Base-by-base conservation (phyloP, 2,113 vertebrate species). In the Hippocampus barbouri region DNA sequence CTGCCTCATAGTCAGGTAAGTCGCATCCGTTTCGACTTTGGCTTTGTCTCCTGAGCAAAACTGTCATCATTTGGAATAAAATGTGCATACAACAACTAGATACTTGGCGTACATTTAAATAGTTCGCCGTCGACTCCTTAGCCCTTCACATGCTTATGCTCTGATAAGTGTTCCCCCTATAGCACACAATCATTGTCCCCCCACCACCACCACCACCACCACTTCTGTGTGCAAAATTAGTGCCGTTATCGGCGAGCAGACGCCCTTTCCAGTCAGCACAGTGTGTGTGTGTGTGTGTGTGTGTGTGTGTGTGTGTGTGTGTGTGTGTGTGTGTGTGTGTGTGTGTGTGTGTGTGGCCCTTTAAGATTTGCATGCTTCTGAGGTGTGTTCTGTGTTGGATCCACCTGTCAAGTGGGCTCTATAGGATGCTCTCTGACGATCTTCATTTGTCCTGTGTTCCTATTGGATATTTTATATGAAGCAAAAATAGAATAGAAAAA, bases 171-270 rank as follows among this genome's bases (percentile, higher is more conserved):
- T 69, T 71, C 49, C 45, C 77, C 7, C 2, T 15, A 34, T 61
- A 61, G 59, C 9, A 78, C 71, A 64, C 63, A 56, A 74, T 66
- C 71, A 12, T 74, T 27, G 27, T 20, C 27, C 11, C 77, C 34
- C 34, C 34, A n/a, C n/a, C n/a, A n/a, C n/a, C n/a, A n/a, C 25
- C 25, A 25, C 25, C 25, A 25, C 25, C 80, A 0, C 5, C 80
- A 83, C 63, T 76, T 38, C 80, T 76, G n/a, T 65, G 75, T 79
- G 81, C 87, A 87, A 79, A 88, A 90, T 89, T 89, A 87, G 75
- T 77, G 69, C 51, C 30, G 53, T 79, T 83, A 80, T 88, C 86
- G 77, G 71, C 70, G 43, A 74, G 69, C 75, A 71, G 77, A 73
- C 76, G 69, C 69, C 77, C 63, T 56, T 11, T 30, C 68, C 78